Evolutionary conservation across 2,888 invertebrate species (phyloP).

Genomic region (Agriopis aurantiaria): DNA sequence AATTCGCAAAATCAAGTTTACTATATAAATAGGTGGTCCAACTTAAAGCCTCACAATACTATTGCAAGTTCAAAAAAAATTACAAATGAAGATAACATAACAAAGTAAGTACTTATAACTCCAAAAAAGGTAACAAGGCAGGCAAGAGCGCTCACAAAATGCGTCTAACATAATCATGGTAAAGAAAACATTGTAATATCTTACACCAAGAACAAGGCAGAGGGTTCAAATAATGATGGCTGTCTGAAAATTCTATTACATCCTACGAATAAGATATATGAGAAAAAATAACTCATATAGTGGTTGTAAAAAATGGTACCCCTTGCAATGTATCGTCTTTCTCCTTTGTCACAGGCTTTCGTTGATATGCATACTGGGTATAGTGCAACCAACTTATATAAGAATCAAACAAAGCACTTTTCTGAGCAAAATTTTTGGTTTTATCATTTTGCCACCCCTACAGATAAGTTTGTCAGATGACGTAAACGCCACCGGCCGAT

Average conservation of each 20-base stretch:
- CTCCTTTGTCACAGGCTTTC: too few relatives aligned
- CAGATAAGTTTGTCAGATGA: too few relatives aligned
- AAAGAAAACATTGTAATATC: conserved; percentile 49
- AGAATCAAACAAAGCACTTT: too few relatives aligned
- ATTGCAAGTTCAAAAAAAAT: conserved; percentile 55
- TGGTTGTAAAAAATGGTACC: too few relatives aligned
- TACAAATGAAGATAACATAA: conserved; percentile 53
- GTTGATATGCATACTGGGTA: too few relatives aligned
- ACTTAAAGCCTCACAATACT: conserved; percentile 67
- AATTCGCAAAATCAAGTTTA: conserved; percentile 49
- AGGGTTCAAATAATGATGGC: conserved; percentile 65
- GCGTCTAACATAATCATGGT: conserved; percentile 44
- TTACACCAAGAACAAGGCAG: conserved; percentile 58
- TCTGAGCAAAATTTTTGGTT: too few relatives aligned
- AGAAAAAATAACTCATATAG: too few relatives aligned
- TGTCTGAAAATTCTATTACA: conserved; percentile 47
- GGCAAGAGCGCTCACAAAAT: conserved; percentile 73
- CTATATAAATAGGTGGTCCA: conserved; percentile 67
- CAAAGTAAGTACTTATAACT: conserved; percentile 62
- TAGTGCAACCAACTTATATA: too few relatives aligned
- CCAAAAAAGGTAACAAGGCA: conserved; percentile 68
- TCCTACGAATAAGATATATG: conserved; percentile 10
- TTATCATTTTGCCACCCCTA: too few relatives aligned
- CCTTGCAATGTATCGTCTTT: too few relatives aligned
- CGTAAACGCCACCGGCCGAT: too few relatives aligned